Percentiles rank a stretch among this genome's conserved stretches.
phyloP scores from a whole-genome alignment of 2,113 vertebrate species.

The Chaetops frenatus region DNA sequence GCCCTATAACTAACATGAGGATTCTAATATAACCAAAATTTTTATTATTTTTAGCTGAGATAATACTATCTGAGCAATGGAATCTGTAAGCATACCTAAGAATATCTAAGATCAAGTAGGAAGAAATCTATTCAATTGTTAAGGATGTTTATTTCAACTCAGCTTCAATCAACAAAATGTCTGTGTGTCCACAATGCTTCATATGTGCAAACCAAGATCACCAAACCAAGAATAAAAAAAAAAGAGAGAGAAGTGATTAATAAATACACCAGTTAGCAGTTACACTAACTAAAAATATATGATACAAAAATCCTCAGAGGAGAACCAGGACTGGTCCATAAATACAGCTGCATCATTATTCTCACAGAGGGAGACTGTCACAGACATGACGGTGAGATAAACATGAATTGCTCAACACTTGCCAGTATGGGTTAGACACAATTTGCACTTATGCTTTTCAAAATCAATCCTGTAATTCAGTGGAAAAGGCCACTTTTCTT shows the following conservation, averaged over 20 bases:
- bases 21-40: background rate
- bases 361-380: background rate
- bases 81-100: background rate
- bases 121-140: background rate
- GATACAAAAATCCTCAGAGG: background rate
- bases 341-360: background rate
- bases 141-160: background rate
- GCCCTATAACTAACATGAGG: background rate
- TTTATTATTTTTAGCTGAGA: conserved; percentile 21
- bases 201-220: background rate
- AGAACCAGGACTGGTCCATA: background rate
- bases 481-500: background rate
- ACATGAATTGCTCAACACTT: background rate
- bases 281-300: background rate
- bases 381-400: background rate
- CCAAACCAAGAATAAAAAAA: background rate
- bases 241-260: background rate
- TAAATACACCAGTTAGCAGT: background rate
- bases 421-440: background rate
- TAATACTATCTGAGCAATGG: background rate
- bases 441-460: background rate
- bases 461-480: background rate
- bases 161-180: background rate
- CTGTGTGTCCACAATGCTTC: background rate
- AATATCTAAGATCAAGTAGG: background rate